phyloP scores from a whole-genome alignment of 2,113 vertebrate genomes.

The Suricata suricatta region DNA sequence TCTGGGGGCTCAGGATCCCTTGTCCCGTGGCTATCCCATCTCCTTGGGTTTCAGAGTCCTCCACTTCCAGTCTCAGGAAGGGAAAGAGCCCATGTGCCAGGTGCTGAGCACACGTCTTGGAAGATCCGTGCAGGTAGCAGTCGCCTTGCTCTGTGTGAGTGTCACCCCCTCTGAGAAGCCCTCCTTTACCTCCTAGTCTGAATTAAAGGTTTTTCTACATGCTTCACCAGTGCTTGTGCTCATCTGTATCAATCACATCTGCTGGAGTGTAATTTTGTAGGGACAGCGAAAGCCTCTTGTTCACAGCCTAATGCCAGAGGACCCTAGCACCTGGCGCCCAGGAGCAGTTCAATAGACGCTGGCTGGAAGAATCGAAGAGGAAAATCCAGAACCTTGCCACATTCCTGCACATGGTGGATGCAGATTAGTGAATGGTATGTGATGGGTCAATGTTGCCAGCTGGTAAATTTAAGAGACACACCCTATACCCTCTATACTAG shows the following conservation, averaged over 20 bases:
- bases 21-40: neutral
- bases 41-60: neutral
- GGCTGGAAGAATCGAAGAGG: neutral
- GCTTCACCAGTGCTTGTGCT: no score
- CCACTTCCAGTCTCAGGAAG: neutral
- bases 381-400: neutral
- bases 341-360: neutral
- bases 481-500: neutral
- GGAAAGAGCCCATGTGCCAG: neutral
- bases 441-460: neutral
- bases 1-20: neutral
- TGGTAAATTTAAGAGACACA: neutral
- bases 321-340: neutral
- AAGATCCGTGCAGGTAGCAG: neutral
- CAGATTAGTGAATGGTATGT: neutral
- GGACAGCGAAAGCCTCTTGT: neutral
- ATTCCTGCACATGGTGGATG: neutral
- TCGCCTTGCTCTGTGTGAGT: neutral
- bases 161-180: neutral
- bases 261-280: neutral
- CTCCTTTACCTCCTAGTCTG: neutral
- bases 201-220: neutral
- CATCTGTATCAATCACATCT: rapidly evolving
- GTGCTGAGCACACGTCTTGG: neutral
- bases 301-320: neutral